Evolutionary conservation across 2,888 invertebrate species (phyloP), one percentile per base, ranked within the genome.

Genomic region (Melangyna quadrimaculata): DNA sequence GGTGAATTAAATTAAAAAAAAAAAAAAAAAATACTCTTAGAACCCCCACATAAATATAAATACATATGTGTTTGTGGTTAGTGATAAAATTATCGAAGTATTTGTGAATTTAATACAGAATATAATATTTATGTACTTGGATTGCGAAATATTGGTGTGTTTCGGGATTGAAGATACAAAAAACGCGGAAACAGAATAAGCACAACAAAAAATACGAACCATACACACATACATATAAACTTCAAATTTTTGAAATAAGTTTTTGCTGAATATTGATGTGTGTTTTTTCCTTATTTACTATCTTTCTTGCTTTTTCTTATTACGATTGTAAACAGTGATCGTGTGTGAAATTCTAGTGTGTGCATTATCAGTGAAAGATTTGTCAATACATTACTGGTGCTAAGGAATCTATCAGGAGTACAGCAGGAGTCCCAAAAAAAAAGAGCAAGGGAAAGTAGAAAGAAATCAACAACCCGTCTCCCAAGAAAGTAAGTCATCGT

Each of bases 401-500:
- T 48, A 24, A 53, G 70, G 51, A 79, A 84, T 74, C 70, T 83
- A 74, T 78, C 82, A 74, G 57, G 53, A 24, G 40, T 48, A 19
- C 27, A 43, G 61, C 27, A 43, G 61, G 61, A 63, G 63, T 43
- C 37, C 14, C 22, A 43, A 22, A 8, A 61, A 40, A 3, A 40
- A 2, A 57, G 22, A 19, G n/a, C n/a, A n/a, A n/a, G n/a, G 12
- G 19, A 65, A 45, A 27, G 8, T 29, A 59, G 17, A 51, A 35
- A 22, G 19, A 63, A 48, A 67, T 22, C 43, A 48, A 70, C 65
- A 79, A 57, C 63, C 65, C 75, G 74, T 67, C 71, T n/a, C 40
- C 63, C 43, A 80, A 78, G 51, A 82, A 59, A 72, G 84, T 79
- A 84, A 84, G 84, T 84, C 70, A 79, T 65, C 51, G 32, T 78